phyloP scores from a whole-genome alignment of 2,797 vertebrate species.

The Liparis tanakae region DNA sequence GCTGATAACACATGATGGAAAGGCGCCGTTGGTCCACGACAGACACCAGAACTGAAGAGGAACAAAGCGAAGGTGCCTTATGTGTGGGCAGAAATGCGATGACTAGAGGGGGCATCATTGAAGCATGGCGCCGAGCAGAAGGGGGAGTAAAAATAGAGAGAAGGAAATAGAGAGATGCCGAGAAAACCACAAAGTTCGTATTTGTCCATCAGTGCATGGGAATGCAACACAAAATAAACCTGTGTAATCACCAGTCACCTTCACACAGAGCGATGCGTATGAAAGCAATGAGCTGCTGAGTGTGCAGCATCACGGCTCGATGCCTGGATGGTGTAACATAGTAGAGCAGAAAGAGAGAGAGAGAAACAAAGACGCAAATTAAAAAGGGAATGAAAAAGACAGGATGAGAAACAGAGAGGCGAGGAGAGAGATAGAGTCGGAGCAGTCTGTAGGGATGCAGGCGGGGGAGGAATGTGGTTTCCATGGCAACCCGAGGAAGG shows the following conservation, averaged over 20 bases:
- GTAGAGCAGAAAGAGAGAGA: conserved; percentile 42
- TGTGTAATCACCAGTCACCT: conserved; percentile 67
- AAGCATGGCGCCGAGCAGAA: conserved; percentile 78
- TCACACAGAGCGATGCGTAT: conserved; percentile 61
- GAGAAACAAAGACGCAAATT: conserved; percentile 63
- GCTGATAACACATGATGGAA: conserved; percentile 48
- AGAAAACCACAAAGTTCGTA: conserved; percentile 64
- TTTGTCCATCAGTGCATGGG: conserved; percentile 61
- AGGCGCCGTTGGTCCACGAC: conserved; percentile 48
- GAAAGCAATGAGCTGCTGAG: conserved; percentile 65
- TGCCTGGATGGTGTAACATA: conserved; percentile 45
- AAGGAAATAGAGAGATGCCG: conserved; percentile 64
- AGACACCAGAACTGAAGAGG: conserved; percentile 49
- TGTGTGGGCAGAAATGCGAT: conserved; percentile 76
- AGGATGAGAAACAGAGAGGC: conserved; percentile 71
- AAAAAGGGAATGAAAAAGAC: conserved; percentile 72
- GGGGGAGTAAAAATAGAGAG: conserved; percentile 75
- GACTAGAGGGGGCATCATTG: conserved; percentile 78
- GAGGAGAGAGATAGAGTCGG: conserved; percentile 70
- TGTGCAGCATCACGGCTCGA: conserved; percentile 57
- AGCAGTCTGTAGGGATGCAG: conserved; percentile 88
- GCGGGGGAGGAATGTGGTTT: conserved; percentile 89
- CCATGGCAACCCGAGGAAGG: conserved; percentile 86
- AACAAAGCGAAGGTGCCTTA: conserved; percentile 63
- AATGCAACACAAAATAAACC: conserved; percentile 72